phyloP scores from a whole-genome alignment of 2,113 vertebrate species.

The Chloroceryle aenea region DNA sequence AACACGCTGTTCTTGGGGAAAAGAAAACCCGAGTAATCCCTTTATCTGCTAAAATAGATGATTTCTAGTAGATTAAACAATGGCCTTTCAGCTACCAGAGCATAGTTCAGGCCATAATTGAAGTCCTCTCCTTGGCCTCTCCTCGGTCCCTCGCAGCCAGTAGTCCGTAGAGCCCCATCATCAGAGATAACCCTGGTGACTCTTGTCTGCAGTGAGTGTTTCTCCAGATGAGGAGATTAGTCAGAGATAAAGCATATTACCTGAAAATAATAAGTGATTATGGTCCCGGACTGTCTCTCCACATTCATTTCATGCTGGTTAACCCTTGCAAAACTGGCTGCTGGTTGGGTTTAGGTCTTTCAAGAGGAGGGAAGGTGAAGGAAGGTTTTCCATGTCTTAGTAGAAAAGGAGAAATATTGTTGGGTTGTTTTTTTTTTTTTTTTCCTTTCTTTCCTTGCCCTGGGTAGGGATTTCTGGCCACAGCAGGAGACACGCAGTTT shows the following conservation, averaged over 20 bases:
- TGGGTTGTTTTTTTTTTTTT: not conserved
- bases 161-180: conserved; percentile 57
- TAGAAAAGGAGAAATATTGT: not conserved
- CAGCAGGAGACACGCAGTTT: not conserved
- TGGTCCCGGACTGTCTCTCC: conserved; percentile 49
- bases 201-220: conserved; percentile 53
- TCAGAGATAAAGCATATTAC: conserved; percentile 61
- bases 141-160: conserved; percentile 27
- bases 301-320: conserved; percentile 55
- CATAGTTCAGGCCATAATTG: conserved; percentile 63
- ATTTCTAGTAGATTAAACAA: conserved; percentile 75
- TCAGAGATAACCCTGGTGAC: conserved; percentile 65
- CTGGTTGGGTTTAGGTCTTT: not conserved
- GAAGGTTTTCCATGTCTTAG: not conserved
- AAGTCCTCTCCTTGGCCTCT: conserved; percentile 56
- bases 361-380: not conserved
- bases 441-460: not conserved
- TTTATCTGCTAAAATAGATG: conserved; percentile 71
- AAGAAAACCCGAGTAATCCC: conserved; percentile 61
- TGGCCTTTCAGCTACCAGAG: conserved; percentile 63
- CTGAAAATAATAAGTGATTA: conserved; percentile 72
- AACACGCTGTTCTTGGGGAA: conserved; percentile 56
- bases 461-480: not conserved
- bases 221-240: conserved; percentile 67
- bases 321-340: conserved; percentile 57